Evolutionary conservation across 2,797 vertebrate species (phyloP).

Genomic region (Oreortyx pictus): DNA sequence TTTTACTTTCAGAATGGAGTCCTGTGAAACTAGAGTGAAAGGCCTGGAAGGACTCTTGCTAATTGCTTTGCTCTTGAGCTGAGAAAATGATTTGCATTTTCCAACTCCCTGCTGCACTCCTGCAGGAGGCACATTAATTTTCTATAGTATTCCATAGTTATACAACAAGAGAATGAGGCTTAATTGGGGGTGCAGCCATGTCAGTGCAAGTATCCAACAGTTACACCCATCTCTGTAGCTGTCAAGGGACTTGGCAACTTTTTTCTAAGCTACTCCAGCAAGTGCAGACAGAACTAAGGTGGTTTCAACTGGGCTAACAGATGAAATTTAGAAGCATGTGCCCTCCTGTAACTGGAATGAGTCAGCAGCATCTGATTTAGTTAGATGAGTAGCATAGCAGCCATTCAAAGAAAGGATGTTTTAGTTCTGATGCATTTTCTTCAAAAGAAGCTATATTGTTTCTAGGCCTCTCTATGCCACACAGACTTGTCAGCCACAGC

Average conservation of each 20-base stretch:
- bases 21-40: neutral
- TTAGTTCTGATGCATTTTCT: neutral
- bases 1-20: neutral
- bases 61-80: neutral
- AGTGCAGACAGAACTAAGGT: neutral
- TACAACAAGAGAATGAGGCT: neutral
- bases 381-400: neutral
- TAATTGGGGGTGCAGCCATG: neutral
- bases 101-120: neutral
- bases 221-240: neutral
- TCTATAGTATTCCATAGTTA: neutral
- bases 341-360: neutral
- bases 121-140: fast-evolving
- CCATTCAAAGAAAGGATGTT: neutral
- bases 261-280: neutral
- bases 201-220: neutral
- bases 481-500: neutral
- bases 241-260: neutral
- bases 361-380: neutral
- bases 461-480: neutral
- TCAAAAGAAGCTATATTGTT: neutral
- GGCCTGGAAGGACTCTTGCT: neutral
- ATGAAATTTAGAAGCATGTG: neutral
- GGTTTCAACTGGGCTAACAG: neutral
- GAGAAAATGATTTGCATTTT: neutral